A percentile compares a stretch with the other conserved stretches of the same genome.
phyloP scores from a whole-genome alignment of 35 echinoderm and acorn worm species.

The Anneissia japonica region DNA sequence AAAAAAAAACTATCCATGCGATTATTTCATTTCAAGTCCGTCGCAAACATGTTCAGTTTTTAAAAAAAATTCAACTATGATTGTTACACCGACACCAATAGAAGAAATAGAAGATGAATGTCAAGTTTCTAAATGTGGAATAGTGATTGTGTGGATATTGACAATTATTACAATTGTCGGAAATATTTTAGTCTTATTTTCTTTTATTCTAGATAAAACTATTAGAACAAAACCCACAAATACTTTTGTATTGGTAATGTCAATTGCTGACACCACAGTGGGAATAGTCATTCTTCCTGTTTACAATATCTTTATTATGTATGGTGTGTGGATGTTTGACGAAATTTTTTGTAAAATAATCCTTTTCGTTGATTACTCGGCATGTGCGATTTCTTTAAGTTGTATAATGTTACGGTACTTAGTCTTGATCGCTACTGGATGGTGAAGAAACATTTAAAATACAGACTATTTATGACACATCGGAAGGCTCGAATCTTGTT shows the following conservation, averaged over 20 bases:
- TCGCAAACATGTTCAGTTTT: no score
- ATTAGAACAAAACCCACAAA: constrained; percentile 27
- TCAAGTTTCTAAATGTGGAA: neutral
- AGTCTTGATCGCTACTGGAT: constrained; percentile 44
- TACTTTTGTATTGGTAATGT: constrained; percentile 21
- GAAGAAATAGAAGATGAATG: neutral
- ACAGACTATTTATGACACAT: constrained; percentile 18
- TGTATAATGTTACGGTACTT: constrained; percentile 32
- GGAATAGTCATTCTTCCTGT: constrained; percentile 20
- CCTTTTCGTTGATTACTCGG: constrained; percentile 28
- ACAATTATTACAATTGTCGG: constrained; percentile 23
- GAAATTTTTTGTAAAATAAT: constrained; percentile 16
- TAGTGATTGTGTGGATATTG: constrained; percentile 2
- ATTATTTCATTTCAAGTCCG: no score
- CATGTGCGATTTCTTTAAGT: constrained; percentile 7
- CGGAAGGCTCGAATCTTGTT: neutral
- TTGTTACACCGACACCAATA: neutral
- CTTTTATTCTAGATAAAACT: constrained; percentile 9
- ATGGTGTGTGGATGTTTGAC: constrained; percentile 26
- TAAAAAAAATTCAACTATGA: no score
- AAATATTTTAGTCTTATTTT: constrained; percentile 24
- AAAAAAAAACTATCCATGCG: no score
- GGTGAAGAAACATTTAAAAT: constrained; percentile 23
- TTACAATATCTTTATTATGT: constrained; percentile 27
- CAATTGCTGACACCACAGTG: constrained; percentile 28